Evolutionary conservation across 2,113 vertebrate species (phyloP).

Genomic region (Ibidorhyncha struthersii): DNA sequence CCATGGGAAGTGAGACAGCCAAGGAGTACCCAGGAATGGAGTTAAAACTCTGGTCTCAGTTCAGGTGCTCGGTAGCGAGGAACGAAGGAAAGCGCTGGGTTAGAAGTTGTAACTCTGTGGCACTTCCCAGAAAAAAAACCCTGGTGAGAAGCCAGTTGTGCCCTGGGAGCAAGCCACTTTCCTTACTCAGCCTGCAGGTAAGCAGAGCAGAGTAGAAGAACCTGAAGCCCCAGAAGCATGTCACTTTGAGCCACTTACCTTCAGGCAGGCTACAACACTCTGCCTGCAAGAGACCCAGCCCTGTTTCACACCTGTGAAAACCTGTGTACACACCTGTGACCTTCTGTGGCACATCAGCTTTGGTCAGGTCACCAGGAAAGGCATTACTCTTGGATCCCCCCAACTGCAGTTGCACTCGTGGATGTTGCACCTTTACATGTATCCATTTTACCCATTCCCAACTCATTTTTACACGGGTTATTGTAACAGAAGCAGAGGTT

Average conservation of each 20-base stretch:
- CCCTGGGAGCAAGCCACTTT: background rate
- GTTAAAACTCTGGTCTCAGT: background rate
- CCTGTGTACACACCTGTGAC: too few species aligned
- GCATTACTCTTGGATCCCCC: background rate
- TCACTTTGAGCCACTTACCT: background rate
- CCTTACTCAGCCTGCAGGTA: accelerated
- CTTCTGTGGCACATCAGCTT: background rate
- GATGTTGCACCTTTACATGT: background rate
- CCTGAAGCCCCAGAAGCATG: background rate
- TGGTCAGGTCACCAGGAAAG: background rate
- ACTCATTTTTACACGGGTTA: background rate
- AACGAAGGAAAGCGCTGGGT: accelerated
- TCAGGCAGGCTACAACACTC: background rate
- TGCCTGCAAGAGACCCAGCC: background rate
- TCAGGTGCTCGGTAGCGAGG: background rate
- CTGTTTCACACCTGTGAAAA: too few species aligned
- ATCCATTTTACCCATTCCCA: accelerated
- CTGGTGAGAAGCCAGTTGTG: background rate
- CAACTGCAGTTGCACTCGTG: background rate
- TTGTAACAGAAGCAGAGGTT: background rate
- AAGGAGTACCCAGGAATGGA: background rate
- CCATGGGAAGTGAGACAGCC: background rate
- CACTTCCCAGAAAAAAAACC: background rate
- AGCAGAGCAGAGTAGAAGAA: background rate
- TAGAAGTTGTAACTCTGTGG: background rate